These are phyloP conservation scores for Galleria mellonella DNA, from an alignment of 1,140 invertebrate genomes.

Conservation along the genomic window DNA sequence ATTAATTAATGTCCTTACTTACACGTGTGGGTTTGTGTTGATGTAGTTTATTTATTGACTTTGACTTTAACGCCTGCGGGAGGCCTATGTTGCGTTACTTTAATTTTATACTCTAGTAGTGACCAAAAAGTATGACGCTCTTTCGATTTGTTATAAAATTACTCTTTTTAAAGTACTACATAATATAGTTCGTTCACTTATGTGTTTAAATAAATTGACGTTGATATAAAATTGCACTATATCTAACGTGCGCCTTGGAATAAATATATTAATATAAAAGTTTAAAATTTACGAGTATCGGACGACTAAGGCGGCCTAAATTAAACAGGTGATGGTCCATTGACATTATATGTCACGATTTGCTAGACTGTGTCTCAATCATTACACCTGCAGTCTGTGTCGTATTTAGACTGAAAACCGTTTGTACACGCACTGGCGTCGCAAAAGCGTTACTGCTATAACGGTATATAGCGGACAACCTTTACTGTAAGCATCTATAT, in stretches of 20 bases:
- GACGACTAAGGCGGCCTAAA: neutral
- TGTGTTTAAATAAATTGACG: constrained; percentile 2
- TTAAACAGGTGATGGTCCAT: neutral
- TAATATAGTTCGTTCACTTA: neutral
- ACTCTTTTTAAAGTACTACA: constrained; percentile 3
- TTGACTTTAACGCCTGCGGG: constrained; percentile 21
- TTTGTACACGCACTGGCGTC: neutral
- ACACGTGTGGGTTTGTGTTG: constrained; percentile 70
- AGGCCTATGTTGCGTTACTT: constrained; percentile 24
- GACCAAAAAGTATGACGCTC: constrained; percentile 16
- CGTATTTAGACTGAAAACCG: neutral
- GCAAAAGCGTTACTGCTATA: neutral
- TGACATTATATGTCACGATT: neutral
- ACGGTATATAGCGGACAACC: neutral
- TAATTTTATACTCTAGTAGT: constrained; percentile 16
- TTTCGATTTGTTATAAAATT: constrained; percentile 29
- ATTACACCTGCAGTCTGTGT: neutral
- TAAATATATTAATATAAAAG: constrained; percentile 1
- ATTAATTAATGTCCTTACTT: constrained; percentile 51
- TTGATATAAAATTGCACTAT: constrained; percentile 1
- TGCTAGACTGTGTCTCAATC: neutral
- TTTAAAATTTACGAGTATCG: neutral
- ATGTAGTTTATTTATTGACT: constrained; percentile 40
- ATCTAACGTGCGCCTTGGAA: constrained; percentile 1
- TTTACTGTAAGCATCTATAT: too few species aligned